Conservation (phyloP, 2,888 invertebrate species). For the Mylabris sibirica region DNA sequence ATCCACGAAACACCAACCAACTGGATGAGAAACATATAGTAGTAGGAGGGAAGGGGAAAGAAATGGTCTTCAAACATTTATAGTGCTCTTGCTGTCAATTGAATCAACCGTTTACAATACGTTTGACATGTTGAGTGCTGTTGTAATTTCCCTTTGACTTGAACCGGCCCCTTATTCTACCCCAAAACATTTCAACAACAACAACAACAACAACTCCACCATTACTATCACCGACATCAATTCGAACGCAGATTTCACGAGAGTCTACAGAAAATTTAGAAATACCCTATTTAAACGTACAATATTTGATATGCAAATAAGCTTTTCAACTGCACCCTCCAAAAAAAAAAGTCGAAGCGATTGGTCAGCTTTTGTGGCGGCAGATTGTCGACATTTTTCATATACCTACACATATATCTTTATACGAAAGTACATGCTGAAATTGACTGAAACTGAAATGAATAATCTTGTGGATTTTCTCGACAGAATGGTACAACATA, state of each 20-base stretch:
- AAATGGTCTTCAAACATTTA: constrained; percentile 6
- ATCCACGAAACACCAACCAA: not conserved
- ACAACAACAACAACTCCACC: not conserved
- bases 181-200: constrained; percentile 10
- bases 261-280: constrained; percentile 8
- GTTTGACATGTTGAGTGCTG: constrained; percentile 11
- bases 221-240: constrained; percentile 19
- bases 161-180: not conserved
- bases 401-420: not conserved
- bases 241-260: constrained; percentile 19
- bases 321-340: constrained; percentile 22
- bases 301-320: constrained; percentile 23
- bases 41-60: not conserved
- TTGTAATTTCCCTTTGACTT: constrained; percentile 13
- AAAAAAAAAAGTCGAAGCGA: constrained; percentile 20
- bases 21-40: not conserved
- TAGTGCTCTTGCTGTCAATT: constrained; percentile 7
- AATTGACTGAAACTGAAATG: constrained; percentile 28
- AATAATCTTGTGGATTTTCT: constrained; percentile 14
- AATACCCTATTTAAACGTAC: constrained; percentile 17
- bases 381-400: constrained; percentile 22
- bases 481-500: not conserved
- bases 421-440: constrained; percentile 11
- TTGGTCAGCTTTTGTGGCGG: constrained; percentile 30
- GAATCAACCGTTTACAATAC: constrained; percentile 11